Conservation (phyloP, 92 coral and sea anemone genomes). For the Desmophyllum pertusum region DNA sequence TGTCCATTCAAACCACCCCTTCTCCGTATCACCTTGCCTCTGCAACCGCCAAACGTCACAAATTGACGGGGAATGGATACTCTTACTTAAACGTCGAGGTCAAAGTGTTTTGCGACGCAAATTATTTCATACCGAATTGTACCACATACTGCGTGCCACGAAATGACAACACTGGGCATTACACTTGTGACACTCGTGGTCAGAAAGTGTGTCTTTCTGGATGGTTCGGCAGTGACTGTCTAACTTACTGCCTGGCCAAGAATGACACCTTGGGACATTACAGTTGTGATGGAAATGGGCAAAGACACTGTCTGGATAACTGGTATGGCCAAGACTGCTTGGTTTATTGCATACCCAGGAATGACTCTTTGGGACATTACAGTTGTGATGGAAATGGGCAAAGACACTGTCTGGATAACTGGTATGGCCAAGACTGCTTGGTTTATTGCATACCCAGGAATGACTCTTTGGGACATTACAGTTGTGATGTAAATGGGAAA, state of each 20-base stretch:
- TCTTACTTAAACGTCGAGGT: constrained; percentile 56
- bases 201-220: constrained; percentile 56
- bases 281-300: constrained; percentile 59
- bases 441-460: constrained; percentile 50
- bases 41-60: constrained; percentile 37
- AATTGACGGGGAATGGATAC: constrained; percentile 42
- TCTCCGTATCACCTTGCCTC: constrained; percentile 23
- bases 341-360: constrained; percentile 44
- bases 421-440: constrained; percentile 64
- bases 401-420: constrained; percentile 47
- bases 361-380: constrained; percentile 74
- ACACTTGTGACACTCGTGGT: constrained; percentile 64
- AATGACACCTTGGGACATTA: constrained; percentile 76
- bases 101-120: constrained; percentile 69
- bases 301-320: constrained; percentile 43
- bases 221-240: constrained; percentile 75
- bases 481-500: constrained; percentile 57
- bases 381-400: constrained; percentile 60
- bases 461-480: constrained; percentile 73
- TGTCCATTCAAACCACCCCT: constrained; percentile 47
- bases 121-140: constrained; percentile 75
- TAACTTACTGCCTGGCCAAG: constrained; percentile 63
- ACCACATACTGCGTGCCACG: constrained; percentile 64
- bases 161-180: constrained; percentile 73
- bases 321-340: constrained; percentile 68